Base-by-base conservation (phyloP, 2,113 vertebrate species). In the Salvator merianae region DNA sequence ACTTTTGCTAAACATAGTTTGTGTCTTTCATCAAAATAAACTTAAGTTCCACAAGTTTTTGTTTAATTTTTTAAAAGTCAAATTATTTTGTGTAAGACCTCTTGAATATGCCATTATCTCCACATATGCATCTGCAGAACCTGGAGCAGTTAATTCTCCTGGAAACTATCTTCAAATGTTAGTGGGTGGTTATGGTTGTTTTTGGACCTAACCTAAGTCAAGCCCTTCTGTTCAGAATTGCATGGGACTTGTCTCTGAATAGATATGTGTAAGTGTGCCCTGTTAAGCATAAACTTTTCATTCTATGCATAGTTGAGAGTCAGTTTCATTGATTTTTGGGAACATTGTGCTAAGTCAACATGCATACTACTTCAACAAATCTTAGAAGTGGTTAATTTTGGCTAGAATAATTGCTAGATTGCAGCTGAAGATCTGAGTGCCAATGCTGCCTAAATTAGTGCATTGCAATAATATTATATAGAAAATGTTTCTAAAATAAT, bases 401-500 rank as follows among this genome's bases (percentile, higher is more conserved):
- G 18, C 16, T 18, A 7, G 13, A 13, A 26, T 74, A 74, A 75
- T 32, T 53, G 20, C 30, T 53, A 53, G 7, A 86, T 79, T 85
- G 87, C 90, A 62, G 14, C 3, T 14, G 18, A 16, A 59, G 13
- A 18, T 59, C 14, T 59, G 18, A 16, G 55, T 59, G 55, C 13
- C 18, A 59, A 20, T 59, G 18, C 14, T 59, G 55, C 82, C 8
- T 73, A 91, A 28, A 2, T 55, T 84, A 92, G 40, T 83, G 88
- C 47, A 66, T 74, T 91, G 79, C 83, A 88, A 84, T 55, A 55
- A 81, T 1, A 0, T 87, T 59, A 53, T 88, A 59, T n/a, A 66
- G 88, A 74, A 66, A 91, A 90, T 89, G 76, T 84, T 72, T n/a
- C 79, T 34, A 81, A 88, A 85, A 78, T 82, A 78, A 65, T 74